Evolutionary conservation across 1,140 invertebrate species (phyloP).

Genomic region (Trinorchestia longiramus): DNA sequence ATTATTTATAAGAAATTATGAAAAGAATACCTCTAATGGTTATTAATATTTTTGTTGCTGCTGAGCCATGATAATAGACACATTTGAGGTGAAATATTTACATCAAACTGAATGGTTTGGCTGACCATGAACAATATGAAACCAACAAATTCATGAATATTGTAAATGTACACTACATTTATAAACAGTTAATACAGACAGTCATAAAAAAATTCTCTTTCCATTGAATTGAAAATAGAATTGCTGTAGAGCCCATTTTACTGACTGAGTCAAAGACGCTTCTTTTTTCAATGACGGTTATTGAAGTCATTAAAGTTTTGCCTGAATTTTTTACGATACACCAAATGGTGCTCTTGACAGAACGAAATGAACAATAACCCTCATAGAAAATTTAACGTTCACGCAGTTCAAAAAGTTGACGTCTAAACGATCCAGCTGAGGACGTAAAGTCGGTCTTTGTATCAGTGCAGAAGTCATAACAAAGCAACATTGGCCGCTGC

Average conservation of each 20-base stretch:
- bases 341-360: conserved; percentile 11
- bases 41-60: not conserved
- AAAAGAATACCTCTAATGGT: not conserved
- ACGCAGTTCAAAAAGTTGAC: conserved; percentile 52
- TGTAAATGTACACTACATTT: not conserved
- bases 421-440: conserved; percentile 26
- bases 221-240: not conserved
- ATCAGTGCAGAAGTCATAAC: conserved; percentile 5
- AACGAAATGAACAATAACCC: conserved; percentile 47
- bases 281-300: conserved; percentile 40
- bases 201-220: not conserved
- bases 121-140: not conserved
- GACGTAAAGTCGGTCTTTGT: conserved; percentile 28
- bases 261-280: not conserved
- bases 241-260: not conserved
- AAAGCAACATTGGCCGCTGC: conserved; percentile 33
- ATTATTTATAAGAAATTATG: not conserved
- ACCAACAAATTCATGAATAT: not conserved
- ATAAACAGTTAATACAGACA: not conserved
- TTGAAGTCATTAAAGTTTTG: conserved; percentile 12
- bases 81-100: not conserved
- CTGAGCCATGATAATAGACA: not conserved
- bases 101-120: not conserved
- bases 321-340: conserved; percentile 44
- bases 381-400: conserved; percentile 53